Evolutionary conservation across 2,888 invertebrate species (phyloP), one percentile per base, ranked within the genome.

Genomic region (Ormyrus thymus): DNA sequence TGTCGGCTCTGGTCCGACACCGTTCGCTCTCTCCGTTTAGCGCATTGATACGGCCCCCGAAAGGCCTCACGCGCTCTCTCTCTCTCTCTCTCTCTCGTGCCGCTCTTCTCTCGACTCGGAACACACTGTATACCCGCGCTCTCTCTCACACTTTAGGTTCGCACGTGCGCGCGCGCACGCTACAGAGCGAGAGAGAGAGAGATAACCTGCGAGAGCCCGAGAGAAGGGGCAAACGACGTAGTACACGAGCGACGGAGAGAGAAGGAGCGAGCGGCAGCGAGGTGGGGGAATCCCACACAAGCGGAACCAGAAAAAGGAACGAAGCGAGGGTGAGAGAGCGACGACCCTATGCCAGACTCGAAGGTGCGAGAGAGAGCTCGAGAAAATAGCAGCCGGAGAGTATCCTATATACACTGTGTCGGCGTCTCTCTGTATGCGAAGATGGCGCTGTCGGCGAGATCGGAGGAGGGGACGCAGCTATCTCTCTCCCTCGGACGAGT

Each of bases 161-260:
- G 15, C 76, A 73, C 81, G 81, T 80, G 72, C 82, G 79, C 78
- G 81, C 81, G 76, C 77, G 56, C 82, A 78, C 79, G 62, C 68
- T 51, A 55, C 53, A 77, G 81, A 79, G 78, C 68, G 78, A 3
- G 72, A 59, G 68, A n/a, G 29, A 29, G 29, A 29, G 3, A 29
- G 29, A 29, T 29, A 29, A 29, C 29, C 29, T 29, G 64, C 51
- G 55, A n/a, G 56, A 29, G 29, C 29, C 29, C 29, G 4, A 29
- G 29, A 29, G 29, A 29, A 29, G 29, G 29, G 29, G 29, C 29
- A 29, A 29, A 29, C 29, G 29, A 29, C 29, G 29, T 29, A 29
- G 29, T 29, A 29, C 29, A 29, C 29, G 29, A 29, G 29, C 29
- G 29, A 29, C 29, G 29, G 29, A 29, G 29, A 29, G 29, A 29